Evolutionary conservation across 2,113 vertebrate genomes (phyloP).

Genomic region (Grallaria varia): DNA sequence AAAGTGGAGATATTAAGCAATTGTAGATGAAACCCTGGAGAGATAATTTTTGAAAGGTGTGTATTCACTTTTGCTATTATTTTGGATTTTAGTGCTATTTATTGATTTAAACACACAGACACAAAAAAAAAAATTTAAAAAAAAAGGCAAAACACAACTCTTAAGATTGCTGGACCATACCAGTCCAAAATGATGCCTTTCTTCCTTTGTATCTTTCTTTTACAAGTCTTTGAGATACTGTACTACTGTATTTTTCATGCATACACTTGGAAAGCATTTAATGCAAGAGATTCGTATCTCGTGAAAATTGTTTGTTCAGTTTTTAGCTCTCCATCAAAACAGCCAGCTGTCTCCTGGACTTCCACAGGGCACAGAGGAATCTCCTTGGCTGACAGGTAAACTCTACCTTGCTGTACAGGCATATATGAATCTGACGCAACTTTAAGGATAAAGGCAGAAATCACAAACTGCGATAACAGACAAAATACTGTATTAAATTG

Average conservation of each 20-base stretch:
- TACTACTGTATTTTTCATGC: neutral
- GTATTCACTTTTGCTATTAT: neutral
- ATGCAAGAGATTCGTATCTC: neutral
- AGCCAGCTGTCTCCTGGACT: neutral
- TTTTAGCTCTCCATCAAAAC: neutral
- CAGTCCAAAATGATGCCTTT: neutral
- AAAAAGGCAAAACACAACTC: neutral
- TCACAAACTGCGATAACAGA: neutral
- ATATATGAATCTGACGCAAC: accelerated
- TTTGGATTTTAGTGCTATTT: neutral
- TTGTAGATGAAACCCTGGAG: neutral
- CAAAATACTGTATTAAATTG: neutral
- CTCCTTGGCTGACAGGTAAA: neutral
- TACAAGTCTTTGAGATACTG: neutral
- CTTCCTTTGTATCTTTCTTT: neutral
- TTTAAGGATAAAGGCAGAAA: neutral
- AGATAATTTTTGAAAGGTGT: neutral
- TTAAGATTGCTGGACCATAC: neutral
- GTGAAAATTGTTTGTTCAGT: neutral
- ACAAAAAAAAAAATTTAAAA: neutral
- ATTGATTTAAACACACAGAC: neutral
- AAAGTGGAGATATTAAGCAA: neutral
- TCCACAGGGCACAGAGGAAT: neutral
- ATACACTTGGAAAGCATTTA: neutral
- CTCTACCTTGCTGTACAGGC: neutral